These are phyloP conservation scores for Euproctis similis DNA, from an alignment of 2,888 invertebrate genomes.

Conservation along the genomic window DNA sequence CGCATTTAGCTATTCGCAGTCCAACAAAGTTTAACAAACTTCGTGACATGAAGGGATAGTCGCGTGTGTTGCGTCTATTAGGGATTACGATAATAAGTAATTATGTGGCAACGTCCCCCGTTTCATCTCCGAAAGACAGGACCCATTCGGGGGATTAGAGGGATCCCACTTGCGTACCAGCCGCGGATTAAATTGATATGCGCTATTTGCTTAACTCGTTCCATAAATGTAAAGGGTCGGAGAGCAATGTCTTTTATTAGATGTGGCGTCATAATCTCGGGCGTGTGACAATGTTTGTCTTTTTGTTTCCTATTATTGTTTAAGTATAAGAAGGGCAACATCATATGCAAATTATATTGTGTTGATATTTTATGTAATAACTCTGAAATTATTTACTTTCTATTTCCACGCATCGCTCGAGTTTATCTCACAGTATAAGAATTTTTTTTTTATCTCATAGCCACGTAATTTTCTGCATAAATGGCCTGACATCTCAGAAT, in stretches of 20 bases:
- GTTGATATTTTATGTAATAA: no score
- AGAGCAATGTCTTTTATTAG: conserved; percentile 64
- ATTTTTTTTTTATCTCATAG: no score
- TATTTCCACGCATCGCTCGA: no score
- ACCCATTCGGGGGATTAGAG: conserved; percentile 58
- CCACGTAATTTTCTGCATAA: no score
- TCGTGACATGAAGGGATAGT: conserved; percentile 12
- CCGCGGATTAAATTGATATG: conserved; percentile 68
- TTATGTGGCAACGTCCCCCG: conserved; percentile 64
- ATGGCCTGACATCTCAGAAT: no score
- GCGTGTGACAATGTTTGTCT: conserved; percentile 39
- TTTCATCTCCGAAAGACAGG: conserved; percentile 48
- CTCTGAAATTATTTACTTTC: no score
- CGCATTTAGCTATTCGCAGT: no score
- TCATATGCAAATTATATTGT: conserved; percentile 47
- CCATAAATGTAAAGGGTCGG: conserved; percentile 62
- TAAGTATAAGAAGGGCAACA: conserved; percentile 36
- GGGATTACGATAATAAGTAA: conserved; percentile 48
- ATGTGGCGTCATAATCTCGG: conserved; percentile 57
- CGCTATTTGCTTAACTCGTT: conserved; percentile 60
- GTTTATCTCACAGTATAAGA: no score
- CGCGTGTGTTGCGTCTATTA: conserved; percentile 21
- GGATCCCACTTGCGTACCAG: conserved; percentile 55
- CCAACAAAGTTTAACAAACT: no score
- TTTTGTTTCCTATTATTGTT: conserved; percentile 56